These are phyloP conservation scores for Morinoia aosen DNA, from an alignment of 2,888 invertebrate species.

Conservation along the genomic window DNA sequence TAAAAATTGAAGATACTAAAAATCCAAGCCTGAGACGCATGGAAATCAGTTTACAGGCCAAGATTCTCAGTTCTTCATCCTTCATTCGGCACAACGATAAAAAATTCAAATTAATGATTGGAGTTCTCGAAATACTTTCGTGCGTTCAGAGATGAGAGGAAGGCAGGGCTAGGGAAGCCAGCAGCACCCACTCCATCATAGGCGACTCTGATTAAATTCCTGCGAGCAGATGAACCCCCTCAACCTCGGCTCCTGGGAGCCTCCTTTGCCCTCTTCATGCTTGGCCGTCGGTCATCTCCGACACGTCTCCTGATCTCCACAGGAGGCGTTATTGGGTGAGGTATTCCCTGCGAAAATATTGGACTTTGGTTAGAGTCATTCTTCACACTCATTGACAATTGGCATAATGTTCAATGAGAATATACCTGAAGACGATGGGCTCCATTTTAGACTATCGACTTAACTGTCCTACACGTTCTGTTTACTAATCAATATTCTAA, in stretches of 20 bases:
- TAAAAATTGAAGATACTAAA: not conserved
- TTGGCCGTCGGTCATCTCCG: not conserved
- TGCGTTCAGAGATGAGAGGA: not conserved
- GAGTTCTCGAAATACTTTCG: not conserved
- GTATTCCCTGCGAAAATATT: too few relatives aligned
- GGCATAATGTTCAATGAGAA: too few relatives aligned
- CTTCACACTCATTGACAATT: too few relatives aligned
- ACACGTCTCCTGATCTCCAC: not conserved
- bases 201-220: constrained; percentile 13
- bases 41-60: too few relatives aligned
- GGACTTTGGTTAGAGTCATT: too few relatives aligned
- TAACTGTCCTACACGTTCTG: too few relatives aligned
- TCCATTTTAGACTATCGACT: too few relatives aligned
- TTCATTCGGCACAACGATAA: not conserved
- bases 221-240: not conserved
- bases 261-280: not conserved
- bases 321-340: not conserved
- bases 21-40: not conserved
- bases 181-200: constrained; percentile 14
- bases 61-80: too few relatives aligned
- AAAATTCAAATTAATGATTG: not conserved
- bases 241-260: not conserved
- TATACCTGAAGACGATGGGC: too few relatives aligned
- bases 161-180: not conserved
- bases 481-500: too few relatives aligned